Evolutionary conservation across 1,140 invertebrate species (phyloP), one percentile per base, ranked within the genome.

Genomic region (Subanguina moxae): DNA sequence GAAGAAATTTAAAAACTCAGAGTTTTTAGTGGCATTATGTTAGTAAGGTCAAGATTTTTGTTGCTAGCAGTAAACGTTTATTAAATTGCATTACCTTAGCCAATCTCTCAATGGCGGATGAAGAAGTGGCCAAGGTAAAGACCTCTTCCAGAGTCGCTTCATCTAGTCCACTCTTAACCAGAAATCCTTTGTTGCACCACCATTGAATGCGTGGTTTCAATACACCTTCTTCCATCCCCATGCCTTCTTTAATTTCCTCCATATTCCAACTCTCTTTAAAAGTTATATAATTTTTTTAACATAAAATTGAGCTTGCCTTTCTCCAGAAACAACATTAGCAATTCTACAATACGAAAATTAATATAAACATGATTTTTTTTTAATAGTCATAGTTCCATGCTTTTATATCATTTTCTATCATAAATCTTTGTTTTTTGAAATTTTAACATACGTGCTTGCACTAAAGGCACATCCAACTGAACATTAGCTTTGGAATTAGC

Each of bases 261-360:
- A 71, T 61, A 48, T 28, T 61, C 57, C 63, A 71, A n/a, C 32
- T 61, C 45, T 73, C 64, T 76, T 64, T 68, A 72, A 52, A 52
- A 7, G 7, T 61, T 32, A 11, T 23, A n/a, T 27, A 19, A 45
- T 21, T 63, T 25, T 77, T 68, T n/a, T 57, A 62, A 62, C 52
- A 67, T 43, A 58, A 23, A 64, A 62, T 68, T 65, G 17, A 58
- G 23, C 48, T 52, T 85, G 90, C 89, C 87, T 85, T 93, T 91
- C 76, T 90, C 87, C 85, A 96, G 89, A 83, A 97, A 98, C 83
- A 94, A 89, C 86, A 91, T 89, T 66, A 98, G 91, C 62, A 97
- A 90, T 0, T 92, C n/a, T n/a, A n/a, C n/a, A n/a, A n/a, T n/a
- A n/a, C n/a, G n/a, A n/a, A n/a, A n/a, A n/a, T n/a, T n/a, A n/a